Base-by-base conservation (phyloP, 2,797 vertebrate species). In the Chelonia mydas region DNA sequence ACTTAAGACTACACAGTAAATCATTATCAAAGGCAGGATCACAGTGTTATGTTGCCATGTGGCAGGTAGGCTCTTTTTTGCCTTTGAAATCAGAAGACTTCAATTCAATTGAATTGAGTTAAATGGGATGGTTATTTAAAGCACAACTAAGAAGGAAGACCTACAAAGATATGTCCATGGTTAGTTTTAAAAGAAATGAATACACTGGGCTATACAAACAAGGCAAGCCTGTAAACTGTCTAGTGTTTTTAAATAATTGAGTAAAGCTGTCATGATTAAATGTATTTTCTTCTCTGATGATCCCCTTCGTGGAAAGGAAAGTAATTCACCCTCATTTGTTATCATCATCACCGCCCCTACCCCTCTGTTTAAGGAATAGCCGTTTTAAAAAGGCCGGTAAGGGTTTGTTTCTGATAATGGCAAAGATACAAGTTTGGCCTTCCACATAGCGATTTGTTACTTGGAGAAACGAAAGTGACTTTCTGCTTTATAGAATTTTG, bases 401-500 rank as follows among this genome's bases (percentile, higher is more conserved):
- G 21, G 1, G 83, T 95, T 87, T 68, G 55, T 86, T 95, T 93
- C 72, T 94, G 45, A 92, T 86, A 3, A 76, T 19, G 92, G 76
- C 7, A 77, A 81, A 95, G n/a, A 84, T 57, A 77, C 23, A 86
- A 84, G 17, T 87, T 93, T 78, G 21, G 41, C 31, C 78, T 90
- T 96, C 61, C 53, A 80, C 51, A 49, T 12, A 55, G 27, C 53
- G 25, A 90, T 86, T 97, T 96, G 5, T 77, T 87, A 21, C 54
- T 31, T 19, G 19, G 87, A 83, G 3, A 80, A 89, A 92, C 89
- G 5, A 31, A 93, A 91, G 19, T 92, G 80, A 61, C 47, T 55
- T 87, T 93, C 23, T 92, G 2, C 7, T 92, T 90, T 88, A 76
- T 27, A 90, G 55, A 94, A 72, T 61, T 92, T 95, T 93, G 17